These are phyloP conservation scores for Heliothis peltigera DNA, from an alignment of 2,888 invertebrate species.

Conservation along the genomic window DNA sequence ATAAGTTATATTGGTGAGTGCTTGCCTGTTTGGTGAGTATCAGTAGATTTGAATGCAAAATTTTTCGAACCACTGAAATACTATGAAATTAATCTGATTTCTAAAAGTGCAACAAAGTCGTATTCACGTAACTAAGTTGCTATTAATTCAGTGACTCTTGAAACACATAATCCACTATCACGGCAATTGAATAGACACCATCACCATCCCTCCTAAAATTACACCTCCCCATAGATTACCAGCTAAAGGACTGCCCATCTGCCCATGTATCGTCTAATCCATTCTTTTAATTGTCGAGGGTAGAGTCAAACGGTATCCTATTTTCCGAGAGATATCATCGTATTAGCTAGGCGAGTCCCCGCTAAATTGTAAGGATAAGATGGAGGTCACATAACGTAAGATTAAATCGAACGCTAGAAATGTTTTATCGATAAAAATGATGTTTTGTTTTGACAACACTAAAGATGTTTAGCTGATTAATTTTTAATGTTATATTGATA, in stretches of 20 bases:
- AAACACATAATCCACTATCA: neutral
- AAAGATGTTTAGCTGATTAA: neutral
- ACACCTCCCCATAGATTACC: neutral
- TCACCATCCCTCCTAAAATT: conserved; percentile 3
- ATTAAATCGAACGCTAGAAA: conserved; percentile 28
- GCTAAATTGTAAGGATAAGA: conserved; percentile 52
- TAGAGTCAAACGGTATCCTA: conserved; percentile 52
- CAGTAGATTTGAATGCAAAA: too few species aligned
- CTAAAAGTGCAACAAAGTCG: too few species aligned
- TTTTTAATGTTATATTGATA: too few species aligned
- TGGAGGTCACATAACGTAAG: conserved; percentile 42
- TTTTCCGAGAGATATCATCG: conserved; percentile 63
- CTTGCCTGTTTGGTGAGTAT: too few species aligned
- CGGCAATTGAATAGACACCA: neutral
- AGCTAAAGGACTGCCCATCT: conserved; percentile 14
- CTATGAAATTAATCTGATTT: too few species aligned
- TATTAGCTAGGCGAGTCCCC: conserved; percentile 53
- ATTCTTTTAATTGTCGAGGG: conserved; percentile 61
- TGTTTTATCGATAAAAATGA: conserved; percentile 4
- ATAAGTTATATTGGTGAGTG: too few species aligned
- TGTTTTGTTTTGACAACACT: neutral
- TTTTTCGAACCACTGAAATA: too few species aligned
- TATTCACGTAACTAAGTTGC: neutral
- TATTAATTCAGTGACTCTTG: neutral
- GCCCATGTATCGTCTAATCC: conserved; percentile 51